These are phyloP conservation scores for Diadema setosum DNA, from an alignment of 35 echinoderm and acorn worm species.

Conservation along the genomic window DNA sequence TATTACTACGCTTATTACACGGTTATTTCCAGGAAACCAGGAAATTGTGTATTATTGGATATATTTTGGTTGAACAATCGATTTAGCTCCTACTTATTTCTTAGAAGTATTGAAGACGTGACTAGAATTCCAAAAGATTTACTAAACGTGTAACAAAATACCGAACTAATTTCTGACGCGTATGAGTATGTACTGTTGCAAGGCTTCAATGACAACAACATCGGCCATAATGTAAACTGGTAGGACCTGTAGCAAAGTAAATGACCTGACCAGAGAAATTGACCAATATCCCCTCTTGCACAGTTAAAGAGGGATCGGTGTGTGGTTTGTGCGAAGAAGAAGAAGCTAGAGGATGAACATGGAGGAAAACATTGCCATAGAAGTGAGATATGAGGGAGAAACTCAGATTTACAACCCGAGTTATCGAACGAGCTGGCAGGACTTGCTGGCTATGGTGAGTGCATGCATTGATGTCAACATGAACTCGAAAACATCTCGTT, in stretches of 20 bases:
- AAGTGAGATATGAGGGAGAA: not conserved
- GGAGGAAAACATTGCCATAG: not conserved
- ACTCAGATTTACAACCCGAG: constrained; percentile 5
- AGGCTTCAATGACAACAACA: not conserved
- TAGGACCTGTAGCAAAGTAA: not conserved
- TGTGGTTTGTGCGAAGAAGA: not conserved
- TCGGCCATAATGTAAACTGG: not conserved
- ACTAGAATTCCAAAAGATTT: not conserved
- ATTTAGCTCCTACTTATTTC: not conserved
- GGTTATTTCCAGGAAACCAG: not conserved
- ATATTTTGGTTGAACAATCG: not conserved
- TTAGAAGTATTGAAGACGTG: not conserved
- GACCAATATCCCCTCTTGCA: not conserved
- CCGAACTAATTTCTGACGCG: not conserved
- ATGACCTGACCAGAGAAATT: not conserved
- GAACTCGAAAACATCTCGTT: no score
- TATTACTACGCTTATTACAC: not conserved
- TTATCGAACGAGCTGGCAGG: constrained; percentile 4
- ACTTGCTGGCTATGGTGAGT: constrained; percentile 37
- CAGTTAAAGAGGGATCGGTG: not conserved
- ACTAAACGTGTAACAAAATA: not conserved
- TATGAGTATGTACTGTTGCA: not conserved
- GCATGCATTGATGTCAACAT: no score
- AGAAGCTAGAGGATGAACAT: not conserved
- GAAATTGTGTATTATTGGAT: not conserved